Conservation (phyloP, 2,888 invertebrate genomes). For the Hybos culiciformis region DNA sequence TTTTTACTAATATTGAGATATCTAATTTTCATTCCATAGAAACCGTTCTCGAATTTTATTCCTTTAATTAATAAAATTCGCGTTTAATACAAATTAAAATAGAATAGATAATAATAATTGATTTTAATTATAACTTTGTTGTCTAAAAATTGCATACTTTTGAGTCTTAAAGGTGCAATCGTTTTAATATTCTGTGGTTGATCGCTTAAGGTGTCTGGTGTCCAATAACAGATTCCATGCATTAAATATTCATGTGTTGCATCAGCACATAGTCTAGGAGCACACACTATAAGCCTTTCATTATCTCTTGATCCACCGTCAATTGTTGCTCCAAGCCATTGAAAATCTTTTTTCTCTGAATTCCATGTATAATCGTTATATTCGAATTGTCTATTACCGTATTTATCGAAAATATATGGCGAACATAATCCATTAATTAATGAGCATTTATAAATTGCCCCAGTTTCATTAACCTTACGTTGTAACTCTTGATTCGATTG, state of each 20-base stretch:
- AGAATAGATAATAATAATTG: neutral
- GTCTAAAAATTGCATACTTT: conserved; percentile 12
- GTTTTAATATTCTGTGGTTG: conserved; percentile 23
- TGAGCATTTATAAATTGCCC: conserved; percentile 40
- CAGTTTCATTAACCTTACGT: conserved; percentile 36
- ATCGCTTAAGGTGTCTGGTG: conserved; percentile 26
- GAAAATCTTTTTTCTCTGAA: conserved; percentile 33
- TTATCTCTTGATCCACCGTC: conserved; percentile 33
- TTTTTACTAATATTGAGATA: too few species aligned
- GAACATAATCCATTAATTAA: conserved; percentile 25
- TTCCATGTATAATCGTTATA: conserved; percentile 26
- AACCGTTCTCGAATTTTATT: too few species aligned
- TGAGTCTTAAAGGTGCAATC: conserved; percentile 31
- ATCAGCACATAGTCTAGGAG: conserved; percentile 29
- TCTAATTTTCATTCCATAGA: too few species aligned
- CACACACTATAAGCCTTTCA: conserved; percentile 36
- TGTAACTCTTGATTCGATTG: conserved; percentile 36
- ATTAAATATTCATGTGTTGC: conserved; percentile 25
- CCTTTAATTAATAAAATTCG: too few species aligned
- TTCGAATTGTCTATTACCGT: conserved; percentile 26
- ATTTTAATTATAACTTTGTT: neutral
- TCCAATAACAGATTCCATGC: conserved; percentile 36
- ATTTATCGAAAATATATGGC: conserved; percentile 31
- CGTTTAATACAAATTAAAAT: neutral
- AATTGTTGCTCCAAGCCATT: conserved; percentile 41